phyloP scores from a whole-genome alignment of 2,888 invertebrate species.

The Apeira syringaria region DNA sequence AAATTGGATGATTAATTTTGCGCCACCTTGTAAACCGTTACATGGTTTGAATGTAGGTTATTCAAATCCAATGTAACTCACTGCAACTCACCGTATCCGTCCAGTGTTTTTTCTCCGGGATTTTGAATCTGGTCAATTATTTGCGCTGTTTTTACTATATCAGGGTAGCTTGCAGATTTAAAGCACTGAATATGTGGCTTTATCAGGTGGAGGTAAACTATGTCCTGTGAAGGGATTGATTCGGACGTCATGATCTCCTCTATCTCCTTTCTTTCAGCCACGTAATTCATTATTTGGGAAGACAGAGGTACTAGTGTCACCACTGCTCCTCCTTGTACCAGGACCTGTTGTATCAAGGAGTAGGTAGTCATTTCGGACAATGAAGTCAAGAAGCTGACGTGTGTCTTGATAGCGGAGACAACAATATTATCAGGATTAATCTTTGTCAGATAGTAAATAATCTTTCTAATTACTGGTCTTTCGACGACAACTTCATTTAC shows the following conservation, averaged over 20 bases:
- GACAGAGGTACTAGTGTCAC: neutral
- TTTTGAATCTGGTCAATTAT: neutral
- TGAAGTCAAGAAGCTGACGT: conserved; percentile 5
- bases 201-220: neutral
- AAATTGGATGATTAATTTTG: no score
- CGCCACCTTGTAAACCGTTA: no score
- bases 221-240: neutral
- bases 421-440: neutral
- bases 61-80: no score
- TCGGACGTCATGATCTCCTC: neutral
- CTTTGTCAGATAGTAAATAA: neutral
- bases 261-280: neutral
- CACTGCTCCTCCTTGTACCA: neutral
- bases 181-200: neutral
- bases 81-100: no score
- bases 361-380: conserved; percentile 9
- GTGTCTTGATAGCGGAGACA: conserved; percentile 1
- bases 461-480: neutral
- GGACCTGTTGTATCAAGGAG: conserved; percentile 2
- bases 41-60: no score
- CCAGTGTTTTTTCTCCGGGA: neutral
- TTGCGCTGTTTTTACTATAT: neutral
- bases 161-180: neutral
- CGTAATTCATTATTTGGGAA: neutral
- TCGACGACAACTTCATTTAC: conserved; percentile 6